These are phyloP conservation scores for Oreochromis aureus DNA, from an alignment of 2,113 vertebrate species.

Conservation along the genomic window DNA sequence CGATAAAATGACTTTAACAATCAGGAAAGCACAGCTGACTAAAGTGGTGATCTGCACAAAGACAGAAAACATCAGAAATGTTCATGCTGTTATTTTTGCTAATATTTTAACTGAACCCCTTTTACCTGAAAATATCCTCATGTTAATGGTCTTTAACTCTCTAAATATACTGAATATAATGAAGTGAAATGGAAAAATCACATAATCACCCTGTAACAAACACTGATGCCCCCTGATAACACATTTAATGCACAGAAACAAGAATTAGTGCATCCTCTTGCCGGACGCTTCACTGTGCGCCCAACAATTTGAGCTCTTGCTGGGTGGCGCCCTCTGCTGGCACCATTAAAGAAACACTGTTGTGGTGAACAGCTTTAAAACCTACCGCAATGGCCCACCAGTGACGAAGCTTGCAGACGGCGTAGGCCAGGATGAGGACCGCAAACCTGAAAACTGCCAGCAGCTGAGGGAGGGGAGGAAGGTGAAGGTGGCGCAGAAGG, in stretches of 20 bases:
- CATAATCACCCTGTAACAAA: background rate
- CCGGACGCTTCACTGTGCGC: background rate
- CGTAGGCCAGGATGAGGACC: constrained; percentile 89
- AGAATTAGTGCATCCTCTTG: background rate
- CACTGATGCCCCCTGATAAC: background rate
- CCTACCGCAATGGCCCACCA: constrained; percentile 97
- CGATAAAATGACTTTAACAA: constrained; percentile 92
- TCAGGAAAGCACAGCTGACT: constrained; percentile 88
- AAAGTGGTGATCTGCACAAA: constrained; percentile 85
- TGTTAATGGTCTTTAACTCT: background rate
- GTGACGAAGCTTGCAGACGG: constrained; percentile 86
- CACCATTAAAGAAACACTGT: accelerated
- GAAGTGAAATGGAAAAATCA: background rate
- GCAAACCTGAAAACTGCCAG: constrained; percentile 92
- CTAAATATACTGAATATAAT: background rate
- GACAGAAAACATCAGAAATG: background rate
- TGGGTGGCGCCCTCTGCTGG: background rate
- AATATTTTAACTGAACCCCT: background rate
- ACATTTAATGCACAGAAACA: background rate
- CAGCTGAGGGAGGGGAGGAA: constrained; percentile 69
- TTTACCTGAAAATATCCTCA: background rate
- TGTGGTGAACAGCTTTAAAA: background rate
- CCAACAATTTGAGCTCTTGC: background rate
- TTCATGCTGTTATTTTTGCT: accelerated
- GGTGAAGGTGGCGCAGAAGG: no score